Conservation (phyloP, 2,797 vertebrate species). For the Tamandua tetradactyla region DNA sequence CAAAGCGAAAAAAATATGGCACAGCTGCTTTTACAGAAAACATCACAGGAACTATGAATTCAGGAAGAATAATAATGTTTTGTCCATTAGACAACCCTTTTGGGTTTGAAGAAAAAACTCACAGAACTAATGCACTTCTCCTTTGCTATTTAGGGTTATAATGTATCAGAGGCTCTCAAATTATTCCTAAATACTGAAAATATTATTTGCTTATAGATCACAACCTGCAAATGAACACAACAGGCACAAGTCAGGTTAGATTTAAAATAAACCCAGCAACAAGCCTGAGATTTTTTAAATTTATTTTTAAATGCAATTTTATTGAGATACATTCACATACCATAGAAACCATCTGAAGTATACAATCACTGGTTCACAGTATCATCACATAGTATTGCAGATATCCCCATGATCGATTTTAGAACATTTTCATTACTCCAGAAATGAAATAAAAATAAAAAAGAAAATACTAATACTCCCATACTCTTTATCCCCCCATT, state of each 20-base stretch:
- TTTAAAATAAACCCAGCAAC: conserved; percentile 13
- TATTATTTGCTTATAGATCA: conserved; percentile 17
- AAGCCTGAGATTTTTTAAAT: neutral
- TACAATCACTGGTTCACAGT: no score
- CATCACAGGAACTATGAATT: neutral
- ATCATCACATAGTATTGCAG: no score
- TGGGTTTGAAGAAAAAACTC: conserved; percentile 4
- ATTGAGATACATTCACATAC: no score
- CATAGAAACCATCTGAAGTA: no score
- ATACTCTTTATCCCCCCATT: no score
- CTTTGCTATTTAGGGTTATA: neutral
- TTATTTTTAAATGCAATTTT: no score
- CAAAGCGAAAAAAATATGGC: conserved; percentile 24
- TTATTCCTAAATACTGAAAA: conserved; percentile 35
- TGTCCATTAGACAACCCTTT: neutral
- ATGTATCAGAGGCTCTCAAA: conserved; percentile 17
- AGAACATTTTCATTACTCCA: no score
- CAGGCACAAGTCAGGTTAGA: neutral
- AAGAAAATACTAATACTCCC: no score
- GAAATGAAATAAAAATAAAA: no score
- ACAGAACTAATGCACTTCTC: conserved; percentile 37
- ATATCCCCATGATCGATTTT: no score
- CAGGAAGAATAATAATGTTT: neutral
- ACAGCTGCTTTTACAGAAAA: conserved; percentile 13
- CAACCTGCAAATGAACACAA: neutral